Conservation (phyloP, 2,113 vertebrate species). For the Carassius auratus region DNA sequence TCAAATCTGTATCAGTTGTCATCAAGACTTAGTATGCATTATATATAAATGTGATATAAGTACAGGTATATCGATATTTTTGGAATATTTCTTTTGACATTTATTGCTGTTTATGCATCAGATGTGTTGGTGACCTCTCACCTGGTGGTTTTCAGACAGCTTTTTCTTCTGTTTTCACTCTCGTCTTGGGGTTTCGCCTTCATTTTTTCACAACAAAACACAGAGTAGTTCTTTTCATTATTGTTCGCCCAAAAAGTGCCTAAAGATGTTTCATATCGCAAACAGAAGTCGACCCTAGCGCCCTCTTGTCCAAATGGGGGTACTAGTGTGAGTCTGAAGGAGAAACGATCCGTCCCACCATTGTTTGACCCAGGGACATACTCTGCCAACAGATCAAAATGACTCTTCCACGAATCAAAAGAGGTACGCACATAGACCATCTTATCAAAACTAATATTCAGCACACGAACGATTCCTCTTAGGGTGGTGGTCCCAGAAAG, state of each 20-base stretch:
- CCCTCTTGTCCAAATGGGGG: slow-evolving; percentile 83
- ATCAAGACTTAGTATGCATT: background rate
- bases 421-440: slow-evolving; percentile 86
- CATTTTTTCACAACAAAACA: slow-evolving; percentile 83
- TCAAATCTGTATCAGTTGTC: background rate
- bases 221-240: slow-evolving; percentile 81
- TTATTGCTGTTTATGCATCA: background rate
- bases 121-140: slow-evolving; percentile 65
- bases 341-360: slow-evolving; percentile 84
- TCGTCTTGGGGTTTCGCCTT: slow-evolving; percentile 72
- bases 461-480: slow-evolving; percentile 86
- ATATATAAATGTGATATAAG: background rate
- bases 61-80: background rate
- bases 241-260: slow-evolving; percentile 97
- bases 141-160: slow-evolving; percentile 89
- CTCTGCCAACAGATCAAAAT: slow-evolving; percentile 90
- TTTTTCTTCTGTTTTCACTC: slow-evolving; percentile 82
- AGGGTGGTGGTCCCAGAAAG: slow-evolving; percentile 81
- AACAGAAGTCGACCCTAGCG: slow-evolving; percentile 88
- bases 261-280: slow-evolving; percentile 88
- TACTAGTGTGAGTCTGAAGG: slow-evolving; percentile 87
- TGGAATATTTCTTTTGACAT: background rate
- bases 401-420: slow-evolving; percentile 86
- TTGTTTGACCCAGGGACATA: slow-evolving; percentile 85
- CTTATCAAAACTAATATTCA: slow-evolving; percentile 91